Base-by-base conservation (phyloP, 2,888 invertebrate genomes). In the Machimus atricapillus region DNA sequence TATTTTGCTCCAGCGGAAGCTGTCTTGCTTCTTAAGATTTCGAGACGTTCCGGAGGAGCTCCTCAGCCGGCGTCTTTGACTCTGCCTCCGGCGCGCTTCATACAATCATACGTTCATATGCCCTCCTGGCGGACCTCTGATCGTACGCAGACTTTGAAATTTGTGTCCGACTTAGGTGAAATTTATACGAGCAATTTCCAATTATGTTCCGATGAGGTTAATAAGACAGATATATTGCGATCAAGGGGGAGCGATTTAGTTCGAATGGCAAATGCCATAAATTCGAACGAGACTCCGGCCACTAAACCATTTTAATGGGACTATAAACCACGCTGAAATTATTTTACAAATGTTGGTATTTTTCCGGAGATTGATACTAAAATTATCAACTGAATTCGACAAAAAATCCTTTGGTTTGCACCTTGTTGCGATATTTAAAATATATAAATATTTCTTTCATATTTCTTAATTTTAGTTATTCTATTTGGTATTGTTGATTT, bases 101-200 rank as follows among this genome's bases (percentile, higher is more conserved):
- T 46, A 46, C 43, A 46, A 46, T 40, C 40, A 40, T 78, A 43
- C 52, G n/a, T 52, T n/a, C 7, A 52, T 78, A 79, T 82, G 37
- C 19, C 19, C 19, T 16, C 66, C 23, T 37, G 58, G 82, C 37
- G 14, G 81, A 14, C n/a, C 34, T 0, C 27, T 34, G 19, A 37
- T 66, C 16, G 66, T 37, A 37, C 76, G n/a, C 76, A 82, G 66
- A 31, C 82, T 82, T 66, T 66, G 58, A 82, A 82, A 82, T 82
- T 82, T 82, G 82, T 82, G 58, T 37, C 66, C 58, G 58, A 31
- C 82, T 82, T 82, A 40, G 56, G 66, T 82, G 66, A 82, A 82
- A 82, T 82, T 82, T 82, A 82, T 82, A 82, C 40, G 82, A 58
- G 66, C 82, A 82, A 82, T 82, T 82, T 82, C 31, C 82, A 82